These are phyloP conservation scores for Trissoscelio sp. DNA, from an alignment of 2,888 invertebrate genomes.

Conservation along the genomic window DNA sequence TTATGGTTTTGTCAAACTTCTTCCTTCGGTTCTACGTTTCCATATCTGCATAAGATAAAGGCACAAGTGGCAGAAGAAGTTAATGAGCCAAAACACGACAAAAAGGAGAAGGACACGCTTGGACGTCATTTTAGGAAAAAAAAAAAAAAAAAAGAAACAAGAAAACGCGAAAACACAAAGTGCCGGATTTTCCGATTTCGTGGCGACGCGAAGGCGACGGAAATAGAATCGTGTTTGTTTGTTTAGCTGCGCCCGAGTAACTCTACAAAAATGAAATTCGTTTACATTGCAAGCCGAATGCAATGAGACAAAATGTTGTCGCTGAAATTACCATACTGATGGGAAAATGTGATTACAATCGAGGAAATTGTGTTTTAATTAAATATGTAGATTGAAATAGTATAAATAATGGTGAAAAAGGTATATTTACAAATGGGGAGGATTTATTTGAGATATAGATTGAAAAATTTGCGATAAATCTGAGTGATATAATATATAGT, in stretches of 20 bases:
- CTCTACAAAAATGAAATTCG: slow-evolving; percentile 31
- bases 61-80: slow-evolving; percentile 40
- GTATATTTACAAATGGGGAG: too few relatives aligned
- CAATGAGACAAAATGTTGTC: slow-evolving; percentile 4
- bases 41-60: slow-evolving; percentile 37
- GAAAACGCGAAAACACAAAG: slow-evolving; percentile 1
- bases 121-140: slow-evolving; percentile 30
- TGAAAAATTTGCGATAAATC: too few relatives aligned
- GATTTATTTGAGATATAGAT: too few relatives aligned
- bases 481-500: too few relatives aligned
- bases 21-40: slow-evolving; percentile 27
- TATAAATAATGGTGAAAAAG: too few relatives aligned
- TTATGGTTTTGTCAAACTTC: too few relatives aligned
- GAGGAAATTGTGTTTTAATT: too few relatives aligned
- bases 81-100: slow-evolving; percentile 39
- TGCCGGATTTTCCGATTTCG: slow-evolving; percentile 17
- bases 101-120: slow-evolving; percentile 26
- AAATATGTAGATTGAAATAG: too few relatives aligned
- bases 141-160: too few relatives aligned
- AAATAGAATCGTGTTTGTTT: slow-evolving; percentile 63
- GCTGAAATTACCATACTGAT: slow-evolving; percentile 19
- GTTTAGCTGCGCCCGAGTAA: slow-evolving; percentile 49
- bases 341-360: neutral
- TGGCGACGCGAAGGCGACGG: slow-evolving; percentile 30
- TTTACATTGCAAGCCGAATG: slow-evolving; percentile 24